phyloP scores from a whole-genome alignment of 2,888 invertebrate species.

The Liposcelis brunnea region DNA sequence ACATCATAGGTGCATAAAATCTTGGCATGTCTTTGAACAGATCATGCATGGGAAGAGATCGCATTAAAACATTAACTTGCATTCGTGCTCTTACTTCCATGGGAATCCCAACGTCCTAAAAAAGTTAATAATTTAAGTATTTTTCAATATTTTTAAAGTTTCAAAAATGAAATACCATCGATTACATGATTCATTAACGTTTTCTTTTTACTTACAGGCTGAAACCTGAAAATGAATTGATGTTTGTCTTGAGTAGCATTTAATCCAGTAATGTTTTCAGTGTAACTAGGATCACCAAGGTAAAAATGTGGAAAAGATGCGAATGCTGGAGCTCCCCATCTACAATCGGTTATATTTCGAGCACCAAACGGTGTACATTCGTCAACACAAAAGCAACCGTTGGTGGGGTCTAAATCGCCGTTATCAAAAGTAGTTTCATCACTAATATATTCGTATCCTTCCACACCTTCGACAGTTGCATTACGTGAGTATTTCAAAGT shows the following conservation, averaged over 20 bases:
- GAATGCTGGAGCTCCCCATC: slow-evolving; percentile 65
- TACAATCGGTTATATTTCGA: slow-evolving; percentile 60
- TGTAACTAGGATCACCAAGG: slow-evolving; percentile 50
- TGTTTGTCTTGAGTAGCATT: slow-evolving; percentile 48
- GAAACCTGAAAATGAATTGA: slow-evolving; percentile 44
- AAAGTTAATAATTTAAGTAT: slow-evolving; percentile 7
- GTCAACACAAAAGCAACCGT: slow-evolving; percentile 45
- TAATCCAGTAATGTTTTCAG: slow-evolving; percentile 47
- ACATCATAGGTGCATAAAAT: slow-evolving; percentile 52
- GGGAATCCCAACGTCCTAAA: slow-evolving; percentile 50
- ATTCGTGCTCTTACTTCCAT: slow-evolving; percentile 48
- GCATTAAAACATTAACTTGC: slow-evolving; percentile 52
- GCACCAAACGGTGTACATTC: slow-evolving; percentile 57
- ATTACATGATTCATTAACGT: background rate
- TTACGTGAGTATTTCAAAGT: slow-evolving; percentile 37
- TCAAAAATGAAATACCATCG: background rate
- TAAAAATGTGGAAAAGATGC: slow-evolving; percentile 73
- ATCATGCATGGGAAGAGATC: slow-evolving; percentile 31
- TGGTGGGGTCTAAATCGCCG: slow-evolving; percentile 30
- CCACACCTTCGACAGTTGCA: slow-evolving; percentile 35
- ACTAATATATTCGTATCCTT: slow-evolving; percentile 37
- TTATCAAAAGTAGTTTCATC: slow-evolving; percentile 42
- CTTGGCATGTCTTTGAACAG: slow-evolving; percentile 34
- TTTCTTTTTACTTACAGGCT: slow-evolving; percentile 18
- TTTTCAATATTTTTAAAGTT: background rate